Percentiles rank a stretch among this genome's conserved stretches.
Conservation (phyloP, 2,888 invertebrate species). For the Cerceris ruficornis region DNA sequence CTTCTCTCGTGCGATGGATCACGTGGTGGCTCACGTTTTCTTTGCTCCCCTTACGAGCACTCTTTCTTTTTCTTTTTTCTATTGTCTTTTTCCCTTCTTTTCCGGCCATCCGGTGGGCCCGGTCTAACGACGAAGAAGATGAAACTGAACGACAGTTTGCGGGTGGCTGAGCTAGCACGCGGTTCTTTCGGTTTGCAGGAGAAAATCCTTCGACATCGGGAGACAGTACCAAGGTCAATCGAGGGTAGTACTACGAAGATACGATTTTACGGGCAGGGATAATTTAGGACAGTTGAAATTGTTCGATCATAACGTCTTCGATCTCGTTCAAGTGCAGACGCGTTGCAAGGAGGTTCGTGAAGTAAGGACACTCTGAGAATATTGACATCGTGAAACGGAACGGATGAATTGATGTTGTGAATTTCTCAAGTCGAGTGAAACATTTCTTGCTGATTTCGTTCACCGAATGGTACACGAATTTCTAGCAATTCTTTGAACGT, state of each 20-base stretch:
- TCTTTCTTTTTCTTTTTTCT: slow-evolving; percentile 5
- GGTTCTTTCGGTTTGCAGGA: slow-evolving; percentile 40
- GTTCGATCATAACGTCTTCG: slow-evolving; percentile 17
- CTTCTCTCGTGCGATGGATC: slow-evolving; percentile 13
- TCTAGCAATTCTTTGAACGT: no score
- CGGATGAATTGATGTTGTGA: no score
- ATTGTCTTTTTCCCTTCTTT: slow-evolving; percentile 5
- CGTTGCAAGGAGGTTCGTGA: no score
- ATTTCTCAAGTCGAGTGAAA: no score
- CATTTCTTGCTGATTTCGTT: no score
- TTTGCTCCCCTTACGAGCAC: slow-evolving; percentile 1
- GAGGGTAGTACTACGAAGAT: slow-evolving; percentile 1
- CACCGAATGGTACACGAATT: no score
- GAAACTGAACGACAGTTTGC: slow-evolving; percentile 59
- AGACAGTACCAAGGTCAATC: slow-evolving; percentile 48
- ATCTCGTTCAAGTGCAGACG: no score
- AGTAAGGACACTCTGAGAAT: no score
- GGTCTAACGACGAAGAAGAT: slow-evolving; percentile 9
- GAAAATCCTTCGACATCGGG: slow-evolving; percentile 8
- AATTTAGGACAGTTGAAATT: slow-evolving; percentile 8
- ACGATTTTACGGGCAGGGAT: slow-evolving; percentile 1
- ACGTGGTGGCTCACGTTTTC: slow-evolving; percentile 35
- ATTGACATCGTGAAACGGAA: no score
- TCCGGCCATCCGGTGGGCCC: neutral
- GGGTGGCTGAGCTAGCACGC: slow-evolving; percentile 59